Base-by-base conservation (phyloP, 2,888 invertebrate species). In the Dusona sp. region DNA sequence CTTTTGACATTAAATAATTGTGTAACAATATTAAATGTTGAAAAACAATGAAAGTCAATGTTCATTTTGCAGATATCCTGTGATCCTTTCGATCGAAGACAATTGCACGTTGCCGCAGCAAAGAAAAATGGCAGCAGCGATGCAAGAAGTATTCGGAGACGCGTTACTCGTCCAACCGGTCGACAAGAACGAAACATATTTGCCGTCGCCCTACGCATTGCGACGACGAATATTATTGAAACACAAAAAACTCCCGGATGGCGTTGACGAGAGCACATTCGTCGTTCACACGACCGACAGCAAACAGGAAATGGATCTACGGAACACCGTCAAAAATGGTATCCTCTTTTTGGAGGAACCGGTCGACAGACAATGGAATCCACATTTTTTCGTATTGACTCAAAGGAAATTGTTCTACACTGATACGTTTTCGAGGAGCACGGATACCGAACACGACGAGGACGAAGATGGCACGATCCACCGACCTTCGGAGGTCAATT, bases 181-280 rank as follows among this genome's bases (percentile, higher is more conserved):
- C 36, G 98, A 98, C 89, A 97, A 97, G 91, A 97, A 96, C 92
- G 98, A 98, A 92, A 95, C 95, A 0, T 94, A 95, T 82, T 95
- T 99, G 81, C 99, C 99, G 0, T 98, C 98, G 0, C 99, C 99
- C 0, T 95, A 97, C 89, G 96, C 97, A 83, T 94, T 99, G 38
- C 96, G 96, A 48, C 95, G 96, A 64, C 97, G 96, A 94, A 97
- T 98, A 73, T 96, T 98, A 83, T 93, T 98, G 3, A 98, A 99
- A 94, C 99, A 99, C 92, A 99, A 99, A 92, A 99, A 99, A 92
- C 95, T 99, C 19, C 98, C 98, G 0, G 98, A 98, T 89, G 98
- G 98, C 3, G 97, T 96, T 65, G 98, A 98, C 84, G 97, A 97
- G 91, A 96, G 95, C 88, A 95, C 96, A 0, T 96, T 97, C 89